These are phyloP conservation scores for Pyrocoelia pectoralis DNA, from an alignment of 2,888 invertebrate species.

Conservation along the genomic window DNA sequence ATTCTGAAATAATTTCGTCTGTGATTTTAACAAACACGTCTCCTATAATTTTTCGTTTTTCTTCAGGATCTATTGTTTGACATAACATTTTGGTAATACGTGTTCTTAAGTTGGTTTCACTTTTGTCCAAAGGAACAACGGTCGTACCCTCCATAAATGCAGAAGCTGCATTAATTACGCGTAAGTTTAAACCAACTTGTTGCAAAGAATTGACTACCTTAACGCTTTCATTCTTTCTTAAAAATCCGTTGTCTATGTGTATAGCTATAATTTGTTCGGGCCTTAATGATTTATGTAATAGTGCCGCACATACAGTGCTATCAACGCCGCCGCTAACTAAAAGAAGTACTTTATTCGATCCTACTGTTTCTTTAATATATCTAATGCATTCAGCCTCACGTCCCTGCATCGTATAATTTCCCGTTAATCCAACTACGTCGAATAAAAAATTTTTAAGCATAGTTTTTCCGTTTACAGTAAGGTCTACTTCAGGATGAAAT, in stretches of 20 bases:
- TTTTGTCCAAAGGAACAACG: constrained; percentile 68
- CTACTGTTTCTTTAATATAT: constrained; percentile 89
- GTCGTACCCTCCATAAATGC: constrained; percentile 85
- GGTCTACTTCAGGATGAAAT: constrained; percentile 98
- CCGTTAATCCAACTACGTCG: constrained; percentile 86
- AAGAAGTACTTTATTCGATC: constrained; percentile 88
- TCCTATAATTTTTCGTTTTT: constrained; percentile 98
- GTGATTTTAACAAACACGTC: constrained; percentile 97
- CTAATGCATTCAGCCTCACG: constrained; percentile 91
- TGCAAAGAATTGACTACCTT: constrained; percentile 85
- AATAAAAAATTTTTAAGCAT: constrained; percentile 96
- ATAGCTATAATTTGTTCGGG: constrained; percentile 94
- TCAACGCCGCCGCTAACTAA: constrained; percentile 98
- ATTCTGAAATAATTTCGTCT: constrained; percentile 85
- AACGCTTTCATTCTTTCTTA: constrained; percentile 94
- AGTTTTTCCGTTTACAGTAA: constrained; percentile 87
- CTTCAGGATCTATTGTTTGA: constrained; percentile 91
- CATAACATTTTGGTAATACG: constrained; percentile 84
- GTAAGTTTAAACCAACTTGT: constrained; percentile 79
- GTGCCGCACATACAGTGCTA: constrained; percentile 98
- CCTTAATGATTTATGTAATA: constrained; percentile 88
- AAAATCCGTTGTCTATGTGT: constrained; percentile 99
- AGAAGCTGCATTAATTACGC: constrained; percentile 76
- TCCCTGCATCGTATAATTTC: constrained; percentile 87
- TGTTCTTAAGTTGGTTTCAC: constrained; percentile 64